A percentile compares a stretch with the other conserved stretches of the same genome.
phyloP scores from a whole-genome alignment of 2,113 vertebrate genomes.

The Octodon degus region DNA sequence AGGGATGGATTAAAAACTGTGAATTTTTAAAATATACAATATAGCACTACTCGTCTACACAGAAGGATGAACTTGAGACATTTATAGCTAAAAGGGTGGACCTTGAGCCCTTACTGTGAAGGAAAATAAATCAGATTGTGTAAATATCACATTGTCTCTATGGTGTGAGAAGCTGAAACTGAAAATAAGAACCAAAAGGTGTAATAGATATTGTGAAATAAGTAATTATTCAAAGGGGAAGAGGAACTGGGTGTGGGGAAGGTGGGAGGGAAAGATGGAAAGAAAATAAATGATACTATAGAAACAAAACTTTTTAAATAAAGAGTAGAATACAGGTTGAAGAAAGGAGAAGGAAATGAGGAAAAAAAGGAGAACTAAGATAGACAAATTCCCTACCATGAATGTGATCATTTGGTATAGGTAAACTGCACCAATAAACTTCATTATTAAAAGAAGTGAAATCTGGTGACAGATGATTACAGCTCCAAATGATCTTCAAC shows the following conservation, averaged over 20 bases:
- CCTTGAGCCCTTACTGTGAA: background rate
- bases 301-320: background rate
- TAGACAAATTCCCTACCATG: background rate
- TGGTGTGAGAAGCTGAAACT: background rate
- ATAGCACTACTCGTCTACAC: too few relatives aligned
- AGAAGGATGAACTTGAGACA: too few relatives aligned
- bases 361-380: background rate
- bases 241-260: background rate
- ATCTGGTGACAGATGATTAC: background rate
- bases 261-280: background rate
- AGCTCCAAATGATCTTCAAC: background rate
- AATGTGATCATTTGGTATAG: background rate
- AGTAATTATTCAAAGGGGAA: background rate
- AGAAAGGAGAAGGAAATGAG: background rate
- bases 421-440: background rate
- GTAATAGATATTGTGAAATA: background rate
- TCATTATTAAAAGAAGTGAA: background rate
- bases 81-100: too few relatives aligned
- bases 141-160: background rate
- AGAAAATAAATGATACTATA: background rate
- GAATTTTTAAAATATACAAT: too few relatives aligned
- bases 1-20: too few relatives aligned
- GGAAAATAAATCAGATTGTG: background rate
- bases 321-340: background rate
- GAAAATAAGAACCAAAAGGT: background rate